phyloP scores from a whole-genome alignment of 2,113 vertebrate genomes.

The Nothocercus julius region DNA sequence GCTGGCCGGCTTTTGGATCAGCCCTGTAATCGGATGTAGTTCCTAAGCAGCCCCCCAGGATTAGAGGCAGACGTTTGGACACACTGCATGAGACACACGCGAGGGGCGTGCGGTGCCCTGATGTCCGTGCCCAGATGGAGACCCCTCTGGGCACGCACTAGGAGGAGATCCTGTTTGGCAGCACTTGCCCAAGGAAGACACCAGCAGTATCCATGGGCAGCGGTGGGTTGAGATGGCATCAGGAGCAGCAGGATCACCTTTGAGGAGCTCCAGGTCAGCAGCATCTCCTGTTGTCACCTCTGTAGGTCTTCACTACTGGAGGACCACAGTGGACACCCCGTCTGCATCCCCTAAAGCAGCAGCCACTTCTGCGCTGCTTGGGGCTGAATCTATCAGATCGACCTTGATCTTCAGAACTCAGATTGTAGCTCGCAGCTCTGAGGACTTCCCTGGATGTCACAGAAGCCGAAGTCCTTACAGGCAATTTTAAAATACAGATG shows the following conservation, averaged over 20 bases:
- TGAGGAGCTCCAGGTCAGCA: neutral
- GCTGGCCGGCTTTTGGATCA: neutral
- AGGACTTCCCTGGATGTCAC: neutral
- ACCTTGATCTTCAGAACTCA: neutral
- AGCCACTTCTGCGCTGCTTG: neutral
- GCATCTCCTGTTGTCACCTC: neutral
- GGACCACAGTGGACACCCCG: neutral
- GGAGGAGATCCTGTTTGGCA: neutral
- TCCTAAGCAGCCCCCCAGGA: neutral
- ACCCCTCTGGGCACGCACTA: too few relatives aligned
- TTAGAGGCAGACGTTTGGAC: neutral
- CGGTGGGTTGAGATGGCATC: too few relatives aligned
- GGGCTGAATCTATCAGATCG: neutral
- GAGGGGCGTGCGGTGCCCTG: rapidly evolving
- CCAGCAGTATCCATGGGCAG: neutral
- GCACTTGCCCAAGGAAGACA: neutral
- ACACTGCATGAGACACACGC: neutral
- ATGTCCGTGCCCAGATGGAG: neutral
- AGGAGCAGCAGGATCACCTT: too few relatives aligned
- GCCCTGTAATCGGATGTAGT: neutral
- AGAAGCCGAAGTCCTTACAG: neutral
- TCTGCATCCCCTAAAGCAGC: neutral
- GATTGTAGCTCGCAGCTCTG: neutral
- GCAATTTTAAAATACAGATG: neutral
- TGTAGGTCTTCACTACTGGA: neutral